phyloP scores from a whole-genome alignment of 1,140 invertebrate genomes.

The Oscheius sp. region DNA sequence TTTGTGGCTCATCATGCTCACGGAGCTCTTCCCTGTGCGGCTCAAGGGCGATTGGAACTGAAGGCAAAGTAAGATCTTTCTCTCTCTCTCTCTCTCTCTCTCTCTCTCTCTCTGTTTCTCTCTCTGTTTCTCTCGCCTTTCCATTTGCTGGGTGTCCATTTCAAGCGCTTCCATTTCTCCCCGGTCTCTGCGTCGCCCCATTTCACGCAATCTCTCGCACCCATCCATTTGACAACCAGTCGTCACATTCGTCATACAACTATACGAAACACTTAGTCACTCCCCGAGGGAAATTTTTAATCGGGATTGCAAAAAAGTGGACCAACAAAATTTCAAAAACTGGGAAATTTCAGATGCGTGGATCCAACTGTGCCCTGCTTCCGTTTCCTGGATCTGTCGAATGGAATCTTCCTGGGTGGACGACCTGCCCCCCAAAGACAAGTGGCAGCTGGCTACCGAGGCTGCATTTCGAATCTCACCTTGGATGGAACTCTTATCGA shows the following conservation, averaged over 20 bases:
- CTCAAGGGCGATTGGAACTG: conserved; percentile 69
- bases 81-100: too few relatives aligned
- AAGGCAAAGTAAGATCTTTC: conserved; percentile 64
- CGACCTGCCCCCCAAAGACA: conserved; percentile 67
- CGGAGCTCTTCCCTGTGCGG: conserved; percentile 72
- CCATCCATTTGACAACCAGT: background rate
- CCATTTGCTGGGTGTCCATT: background rate
- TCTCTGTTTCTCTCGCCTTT: background rate
- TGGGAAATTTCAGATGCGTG: conserved; percentile 69
- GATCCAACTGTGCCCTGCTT: conserved; percentile 86
- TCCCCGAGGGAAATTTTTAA: conserved; percentile 8
- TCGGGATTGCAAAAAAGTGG: background rate
- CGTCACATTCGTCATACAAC: background rate
- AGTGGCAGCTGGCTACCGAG: conserved; percentile 38
- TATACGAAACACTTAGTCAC: background rate
- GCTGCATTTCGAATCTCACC: conserved; percentile 52
- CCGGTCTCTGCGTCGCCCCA: background rate
- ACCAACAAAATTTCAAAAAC: background rate
- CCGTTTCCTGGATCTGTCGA: conserved; percentile 88
- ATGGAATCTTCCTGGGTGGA: conserved; percentile 89
- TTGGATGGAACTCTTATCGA: conserved; percentile 48
- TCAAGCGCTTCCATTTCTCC: background rate
- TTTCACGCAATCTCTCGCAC: background rate
- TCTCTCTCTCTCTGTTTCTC: background rate
- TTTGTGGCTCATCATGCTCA: conserved; percentile 66